A percentile compares a stretch with the other conserved stretches of the same genome.
Evolutionary conservation across 2,888 invertebrate species (phyloP).

Genomic region (Prenolepis imparis): DNA sequence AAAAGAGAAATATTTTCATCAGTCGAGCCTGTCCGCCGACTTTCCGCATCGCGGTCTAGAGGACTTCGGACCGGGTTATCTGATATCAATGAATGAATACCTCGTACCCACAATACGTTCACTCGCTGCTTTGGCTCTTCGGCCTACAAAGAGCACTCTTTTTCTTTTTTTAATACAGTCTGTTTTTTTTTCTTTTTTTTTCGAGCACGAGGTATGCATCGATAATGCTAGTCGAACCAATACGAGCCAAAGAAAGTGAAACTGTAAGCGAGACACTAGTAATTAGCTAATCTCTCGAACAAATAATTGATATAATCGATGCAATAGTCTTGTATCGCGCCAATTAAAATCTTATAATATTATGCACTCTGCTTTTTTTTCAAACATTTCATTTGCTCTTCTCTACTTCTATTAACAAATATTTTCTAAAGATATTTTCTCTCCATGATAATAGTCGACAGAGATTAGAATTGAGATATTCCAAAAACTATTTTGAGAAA

Average conservation of each 20-base stretch:
- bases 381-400: too few relatives aligned
- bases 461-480: neutral
- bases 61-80: too few relatives aligned
- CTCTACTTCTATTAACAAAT: too few relatives aligned
- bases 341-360: conserved; percentile 54
- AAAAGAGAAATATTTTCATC: conserved; percentile 68
- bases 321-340: conserved; percentile 71
- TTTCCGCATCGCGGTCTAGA: too few relatives aligned
- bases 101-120: conserved; percentile 75
- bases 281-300: conserved; percentile 83
- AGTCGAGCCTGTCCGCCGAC: conserved; percentile 43
- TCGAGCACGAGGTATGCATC: conserved; percentile 56
- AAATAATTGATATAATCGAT: conserved; percentile 84
- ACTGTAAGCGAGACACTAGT: conserved; percentile 68
- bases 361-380: conserved; percentile 58
- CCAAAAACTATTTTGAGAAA: neutral
- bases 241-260: conserved; percentile 54
- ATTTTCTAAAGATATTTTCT: too few relatives aligned
- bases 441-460: neutral
- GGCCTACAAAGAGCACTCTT: conserved; percentile 64
- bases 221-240: conserved; percentile 13
- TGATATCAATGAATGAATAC: conserved; percentile 82
- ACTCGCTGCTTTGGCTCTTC: conserved; percentile 58
- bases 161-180: conserved; percentile 55
- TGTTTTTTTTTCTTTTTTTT: too few relatives aligned